phyloP scores from a whole-genome alignment of 2,797 vertebrate species.

The Lepus oiostolus region DNA sequence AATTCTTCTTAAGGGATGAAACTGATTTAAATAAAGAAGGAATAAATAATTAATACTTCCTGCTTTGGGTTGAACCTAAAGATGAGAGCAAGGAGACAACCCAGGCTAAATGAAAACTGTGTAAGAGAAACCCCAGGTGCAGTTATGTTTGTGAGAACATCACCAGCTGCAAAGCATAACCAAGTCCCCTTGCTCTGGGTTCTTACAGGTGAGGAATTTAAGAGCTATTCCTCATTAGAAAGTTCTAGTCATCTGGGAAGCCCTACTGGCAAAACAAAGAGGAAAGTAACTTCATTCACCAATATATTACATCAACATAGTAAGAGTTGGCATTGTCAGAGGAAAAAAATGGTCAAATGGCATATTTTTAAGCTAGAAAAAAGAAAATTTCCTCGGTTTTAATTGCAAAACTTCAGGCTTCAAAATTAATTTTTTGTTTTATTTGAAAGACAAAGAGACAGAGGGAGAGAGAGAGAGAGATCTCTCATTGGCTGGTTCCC shows the following conservation, averaged over 20 bases:
- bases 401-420: conserved; percentile 45
- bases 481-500: too few relatives aligned
- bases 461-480: too few relatives aligned
- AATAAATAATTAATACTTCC: conserved; percentile 62
- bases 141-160: neutral
- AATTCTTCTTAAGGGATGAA: conserved; percentile 53
- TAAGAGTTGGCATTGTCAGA: neutral
- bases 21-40: conserved; percentile 15
- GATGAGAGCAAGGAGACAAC: neutral
- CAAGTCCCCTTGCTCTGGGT: neutral
- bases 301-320: neutral
- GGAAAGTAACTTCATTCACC: neutral
- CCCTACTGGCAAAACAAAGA: neutral
- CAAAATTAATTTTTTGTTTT: neutral
- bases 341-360: conserved; percentile 11
- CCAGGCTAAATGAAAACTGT: neutral
- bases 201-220: neutral
- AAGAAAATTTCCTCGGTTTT: neutral
- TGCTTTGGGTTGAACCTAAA: neutral
- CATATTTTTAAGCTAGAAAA: neutral
- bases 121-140: neutral
- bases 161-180: neutral
- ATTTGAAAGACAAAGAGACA: too few relatives aligned
- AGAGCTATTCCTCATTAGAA: neutral
- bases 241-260: neutral